These are phyloP conservation scores for Ursus arctos DNA, from an alignment of 2,113 vertebrate species.

Conservation along the genomic window DNA sequence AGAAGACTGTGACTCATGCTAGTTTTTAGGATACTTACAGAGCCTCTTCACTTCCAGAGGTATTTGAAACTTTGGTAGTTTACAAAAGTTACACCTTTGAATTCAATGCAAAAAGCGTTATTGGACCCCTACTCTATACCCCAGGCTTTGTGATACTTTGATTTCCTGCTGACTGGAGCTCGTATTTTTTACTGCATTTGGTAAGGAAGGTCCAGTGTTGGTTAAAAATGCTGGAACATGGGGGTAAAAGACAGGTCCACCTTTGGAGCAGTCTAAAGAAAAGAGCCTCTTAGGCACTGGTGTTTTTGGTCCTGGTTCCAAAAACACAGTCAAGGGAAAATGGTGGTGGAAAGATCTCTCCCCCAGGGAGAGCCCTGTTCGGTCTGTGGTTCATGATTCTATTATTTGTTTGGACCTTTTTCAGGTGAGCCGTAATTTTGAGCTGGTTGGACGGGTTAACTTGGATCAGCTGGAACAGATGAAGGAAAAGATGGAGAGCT, in stretches of 20 bases:
- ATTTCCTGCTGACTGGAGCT: background rate
- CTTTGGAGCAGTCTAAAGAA: background rate
- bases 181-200: background rate
- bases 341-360: background rate
- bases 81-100: background rate
- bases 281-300: background rate
- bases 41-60: background rate
- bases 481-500: slow-evolving; percentile 92
- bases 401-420: slow-evolving; percentile 49
- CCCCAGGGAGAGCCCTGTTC: background rate
- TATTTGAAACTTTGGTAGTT: background rate
- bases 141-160: background rate
- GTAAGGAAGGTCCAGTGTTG: background rate
- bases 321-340: background rate
- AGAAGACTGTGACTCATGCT: background rate
- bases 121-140: background rate
- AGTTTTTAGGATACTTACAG: background rate
- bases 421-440: slow-evolving; percentile 98
- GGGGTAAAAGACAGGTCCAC: background rate
- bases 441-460: slow-evolving; percentile 97
- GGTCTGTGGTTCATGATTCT: background rate
- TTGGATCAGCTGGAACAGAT: slow-evolving; percentile 97
- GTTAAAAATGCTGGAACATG: background rate
- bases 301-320: background rate
- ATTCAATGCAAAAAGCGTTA: background rate